Conservation (phyloP, 2,113 vertebrate species). For the Petaurus breviceps region DNA sequence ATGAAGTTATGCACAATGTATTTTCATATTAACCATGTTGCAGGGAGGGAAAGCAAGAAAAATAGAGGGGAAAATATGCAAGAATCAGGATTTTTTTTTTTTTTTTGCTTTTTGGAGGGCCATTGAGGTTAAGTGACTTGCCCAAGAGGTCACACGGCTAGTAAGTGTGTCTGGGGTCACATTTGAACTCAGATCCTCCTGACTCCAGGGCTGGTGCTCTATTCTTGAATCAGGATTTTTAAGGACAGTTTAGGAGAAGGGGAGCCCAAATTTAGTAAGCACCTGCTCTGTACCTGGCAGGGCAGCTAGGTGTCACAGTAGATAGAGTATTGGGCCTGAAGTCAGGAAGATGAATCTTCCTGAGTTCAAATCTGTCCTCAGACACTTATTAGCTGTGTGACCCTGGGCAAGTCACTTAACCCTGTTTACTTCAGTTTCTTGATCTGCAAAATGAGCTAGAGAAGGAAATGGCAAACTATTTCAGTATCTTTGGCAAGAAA, state of each 20-base stretch:
- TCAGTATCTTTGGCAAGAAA: not conserved
- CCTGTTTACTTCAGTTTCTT: not conserved
- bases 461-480: not conserved
- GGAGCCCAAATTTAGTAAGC: not conserved
- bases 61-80: not conserved
- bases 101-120: too few species aligned
- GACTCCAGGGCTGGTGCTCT: too few species aligned
- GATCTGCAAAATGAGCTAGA: not conserved
- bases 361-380: not conserved
- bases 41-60: not conserved
- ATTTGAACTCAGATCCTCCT: too few species aligned
- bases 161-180: too few species aligned
- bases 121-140: too few species aligned
- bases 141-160: too few species aligned
- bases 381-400: not conserved
- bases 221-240: not conserved
- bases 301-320: not conserved
- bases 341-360: not conserved
- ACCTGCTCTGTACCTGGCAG: not conserved
- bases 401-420: not conserved
- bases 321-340: not conserved
- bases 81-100: not conserved
- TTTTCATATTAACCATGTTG: not conserved
- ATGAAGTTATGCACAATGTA: not conserved
- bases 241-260: not conserved